These are phyloP conservation scores for Cuculus canorus DNA, from an alignment of 2,797 vertebrate genomes.

Conservation along the genomic window DNA sequence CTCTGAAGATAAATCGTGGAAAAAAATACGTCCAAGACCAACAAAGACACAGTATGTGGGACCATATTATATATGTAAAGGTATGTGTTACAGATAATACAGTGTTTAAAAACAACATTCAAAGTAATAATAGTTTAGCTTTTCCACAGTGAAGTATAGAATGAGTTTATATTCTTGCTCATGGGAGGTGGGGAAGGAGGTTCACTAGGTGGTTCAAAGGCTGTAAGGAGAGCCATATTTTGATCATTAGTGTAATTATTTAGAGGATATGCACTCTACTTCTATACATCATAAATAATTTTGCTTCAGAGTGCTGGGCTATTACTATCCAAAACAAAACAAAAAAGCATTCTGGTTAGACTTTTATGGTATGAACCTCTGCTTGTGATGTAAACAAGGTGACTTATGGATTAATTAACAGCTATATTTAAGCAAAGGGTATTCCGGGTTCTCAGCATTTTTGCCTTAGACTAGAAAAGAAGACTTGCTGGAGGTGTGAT, in stretches of 20 bases:
- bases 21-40: slow-evolving; percentile 93
- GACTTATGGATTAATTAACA: not conserved
- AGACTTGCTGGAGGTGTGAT: not conserved
- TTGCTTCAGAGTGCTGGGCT: not conserved
- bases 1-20: slow-evolving; percentile 88
- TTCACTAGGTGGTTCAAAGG: not conserved
- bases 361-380: not conserved
- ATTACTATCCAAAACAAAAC: not conserved
- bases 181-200: not conserved
- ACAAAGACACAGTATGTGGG: slow-evolving; percentile 97
- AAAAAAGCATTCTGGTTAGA: not conserved
- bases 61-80: slow-evolving; percentile 99
- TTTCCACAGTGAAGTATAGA: not conserved
- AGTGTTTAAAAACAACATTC: not conserved
- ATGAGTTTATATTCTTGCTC: not conserved
- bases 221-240: not conserved
- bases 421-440: not conserved
- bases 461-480: not conserved
- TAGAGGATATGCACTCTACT: not conserved
- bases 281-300: not conserved
- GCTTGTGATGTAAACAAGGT: not conserved
- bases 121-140: not conserved
- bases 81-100: slow-evolving; percentile 61
- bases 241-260: not conserved
- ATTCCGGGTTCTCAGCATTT: not conserved